These are phyloP conservation scores for Teleogryllus occipitalis DNA, from an alignment of 1,140 invertebrate genomes.

Conservation along the genomic window DNA sequence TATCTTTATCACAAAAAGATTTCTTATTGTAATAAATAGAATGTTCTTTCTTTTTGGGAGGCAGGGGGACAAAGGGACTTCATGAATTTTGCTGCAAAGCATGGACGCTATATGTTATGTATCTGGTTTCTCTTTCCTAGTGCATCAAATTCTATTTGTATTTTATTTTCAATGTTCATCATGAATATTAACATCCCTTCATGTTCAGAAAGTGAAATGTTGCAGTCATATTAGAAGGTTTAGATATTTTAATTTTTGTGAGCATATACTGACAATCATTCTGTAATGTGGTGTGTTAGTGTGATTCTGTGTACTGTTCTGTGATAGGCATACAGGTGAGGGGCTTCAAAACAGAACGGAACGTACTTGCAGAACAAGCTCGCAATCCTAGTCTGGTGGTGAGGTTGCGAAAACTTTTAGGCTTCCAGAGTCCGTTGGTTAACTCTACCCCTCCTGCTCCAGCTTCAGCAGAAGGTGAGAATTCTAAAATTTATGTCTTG, in stretches of 20 bases:
- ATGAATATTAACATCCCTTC: too few species aligned
- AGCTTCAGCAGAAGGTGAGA: background rate
- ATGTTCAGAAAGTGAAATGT: background rate
- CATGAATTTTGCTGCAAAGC: too few species aligned
- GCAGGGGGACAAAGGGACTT: too few species aligned
- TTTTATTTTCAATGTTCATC: too few species aligned
- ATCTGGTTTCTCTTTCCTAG: too few species aligned
- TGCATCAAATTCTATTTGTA: too few species aligned
- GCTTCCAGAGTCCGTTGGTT: slow-evolving; percentile 7
- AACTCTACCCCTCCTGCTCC: background rate
- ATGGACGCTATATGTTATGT: too few species aligned
- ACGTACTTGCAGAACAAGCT: slow-evolving; percentile 53
- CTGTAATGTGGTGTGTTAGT: background rate
- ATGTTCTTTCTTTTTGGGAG: too few species aligned
- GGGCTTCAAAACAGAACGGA: slow-evolving; percentile 67
- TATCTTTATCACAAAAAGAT: too few species aligned
- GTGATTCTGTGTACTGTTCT: background rate
- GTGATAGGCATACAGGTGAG: slow-evolving; percentile 43
- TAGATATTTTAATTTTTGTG: background rate
- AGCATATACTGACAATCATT: background rate
- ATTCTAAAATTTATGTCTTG: slow-evolving; percentile 13
- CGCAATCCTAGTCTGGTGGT: slow-evolving; percentile 50
- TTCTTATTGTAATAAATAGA: too few species aligned
- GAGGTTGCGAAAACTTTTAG: slow-evolving; percentile 32
- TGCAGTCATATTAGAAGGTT: background rate